Evolutionary conservation across 2,113 vertebrate species (phyloP), one percentile per base, ranked within the genome.

Genomic region (Heptranchias perlo): DNA sequence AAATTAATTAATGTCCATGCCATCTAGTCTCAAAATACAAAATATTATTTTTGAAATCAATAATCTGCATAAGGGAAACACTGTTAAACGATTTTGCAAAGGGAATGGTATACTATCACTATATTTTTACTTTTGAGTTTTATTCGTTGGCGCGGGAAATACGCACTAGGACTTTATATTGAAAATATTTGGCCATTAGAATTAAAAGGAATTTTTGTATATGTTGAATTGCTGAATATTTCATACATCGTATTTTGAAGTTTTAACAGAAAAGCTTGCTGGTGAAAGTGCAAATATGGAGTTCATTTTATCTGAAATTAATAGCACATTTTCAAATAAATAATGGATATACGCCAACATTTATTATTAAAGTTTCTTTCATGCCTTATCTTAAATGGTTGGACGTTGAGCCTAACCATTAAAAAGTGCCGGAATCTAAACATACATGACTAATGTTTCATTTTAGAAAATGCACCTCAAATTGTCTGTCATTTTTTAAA

Each of bases 31-130:
- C 18, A 69, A 49, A 64, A n/a, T n/a, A n/a, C n/a, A n/a, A n/a
- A n/a, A 91, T 47, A 64, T 62, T 73, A 14, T 69, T 73, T 95
- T 47, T 16, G 28, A 95, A 95, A 95, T 95, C 47, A 95, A 95
- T 31, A 95, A 95, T 52, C 25, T 18, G 31, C 25, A 52, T 52
- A 49, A 69, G 0, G 23, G 44, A 18, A 47, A 39, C n/a, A 84
- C 28, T 47, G 21, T 61, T 61, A 61, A 92, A n/a, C 16, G 35
- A 73, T 95, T 13, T 6, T 67, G 31, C 39, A 18, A 65, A 25
- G 35, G 6, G 23, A 69, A 67, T 94, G 35, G n/a, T 47, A 49
- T 3, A 31, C 4, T 67, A 49, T 95, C 64, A 49, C 47, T 18
- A 14, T 69, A 35, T 47, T 67, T 95, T 95, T 28, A 95, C 62